Evolutionary conservation across 2,888 invertebrate genomes (phyloP).

Genomic region (Mantis religiosa): DNA sequence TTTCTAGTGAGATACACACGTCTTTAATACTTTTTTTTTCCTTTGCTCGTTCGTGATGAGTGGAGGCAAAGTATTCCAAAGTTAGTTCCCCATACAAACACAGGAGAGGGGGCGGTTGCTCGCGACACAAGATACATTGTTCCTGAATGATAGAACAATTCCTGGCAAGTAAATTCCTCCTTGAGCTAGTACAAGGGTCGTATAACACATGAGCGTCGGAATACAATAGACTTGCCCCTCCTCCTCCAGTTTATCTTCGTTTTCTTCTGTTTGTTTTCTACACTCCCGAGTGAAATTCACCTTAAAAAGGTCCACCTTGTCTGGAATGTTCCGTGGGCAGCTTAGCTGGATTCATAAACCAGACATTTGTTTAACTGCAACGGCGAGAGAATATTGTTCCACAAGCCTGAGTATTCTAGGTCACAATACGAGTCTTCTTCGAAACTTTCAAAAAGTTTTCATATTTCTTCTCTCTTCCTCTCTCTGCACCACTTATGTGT

Average conservation of each 20-base stretch:
- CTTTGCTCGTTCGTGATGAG: background rate
- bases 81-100: background rate
- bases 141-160: constrained; percentile 20
- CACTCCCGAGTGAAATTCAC: constrained; percentile 17
- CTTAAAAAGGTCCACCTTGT: constrained; percentile 14
- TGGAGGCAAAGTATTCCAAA: background rate
- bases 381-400: background rate
- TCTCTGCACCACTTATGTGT: too few species aligned
- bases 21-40: background rate
- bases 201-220: constrained; percentile 15
- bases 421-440: too few species aligned
- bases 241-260: background rate
- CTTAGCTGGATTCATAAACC: background rate
- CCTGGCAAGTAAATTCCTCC: constrained; percentile 20
- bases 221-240: constrained; percentile 20
- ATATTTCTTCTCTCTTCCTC: too few species aligned
- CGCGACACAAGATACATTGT: constrained; percentile 19
- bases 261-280: background rate
- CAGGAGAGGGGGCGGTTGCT: background rate
- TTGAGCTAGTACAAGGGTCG: constrained; percentile 1
- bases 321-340: background rate
- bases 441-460: too few species aligned
- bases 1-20: background rate
- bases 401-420: background rate
- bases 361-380: background rate